A percentile compares a stretch with the other conserved stretches of the same genome.
phyloP scores from a whole-genome alignment of 1,140 invertebrate species.

The Scylla paramamosain region DNA sequence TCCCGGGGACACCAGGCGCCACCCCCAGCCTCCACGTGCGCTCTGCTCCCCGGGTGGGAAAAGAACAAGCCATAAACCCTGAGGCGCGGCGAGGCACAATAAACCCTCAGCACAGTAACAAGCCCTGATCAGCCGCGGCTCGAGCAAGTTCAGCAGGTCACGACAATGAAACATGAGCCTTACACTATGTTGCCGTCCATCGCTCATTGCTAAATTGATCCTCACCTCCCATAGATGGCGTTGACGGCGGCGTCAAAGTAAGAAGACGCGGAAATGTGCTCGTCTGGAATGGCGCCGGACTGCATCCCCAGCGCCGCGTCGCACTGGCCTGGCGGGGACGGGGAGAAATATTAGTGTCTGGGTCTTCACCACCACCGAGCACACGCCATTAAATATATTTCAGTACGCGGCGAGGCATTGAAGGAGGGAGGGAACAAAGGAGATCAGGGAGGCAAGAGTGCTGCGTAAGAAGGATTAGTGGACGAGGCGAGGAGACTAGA shows the following conservation, averaged over 20 bases:
- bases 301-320: constrained; percentile 50
- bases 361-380: neutral
- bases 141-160: neutral
- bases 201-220: neutral
- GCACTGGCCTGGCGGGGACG: constrained; percentile 33
- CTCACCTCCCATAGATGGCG: constrained; percentile 79
- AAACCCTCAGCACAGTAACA: constrained; percentile 21
- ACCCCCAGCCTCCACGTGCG: constrained; percentile 91
- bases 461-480: neutral
- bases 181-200: neutral
- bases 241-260: constrained; percentile 57
- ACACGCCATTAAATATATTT: neutral
- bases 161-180: constrained; percentile 13
- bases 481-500: too few relatives aligned
- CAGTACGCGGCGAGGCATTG: neutral
- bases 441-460: neutral
- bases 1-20: constrained; percentile 96
- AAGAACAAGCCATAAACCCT: neutral
- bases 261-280: constrained; percentile 44
- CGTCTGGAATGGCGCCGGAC: constrained; percentile 48
- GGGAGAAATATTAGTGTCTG: neutral
- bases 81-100: neutral
- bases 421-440: neutral
- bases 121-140: neutral
- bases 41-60: constrained; percentile 82